Percentiles rank a stretch among this genome's conserved stretches.
phyloP scores from a whole-genome alignment of 2,113 vertebrate genomes.

The Himantopus leucocephalus region DNA sequence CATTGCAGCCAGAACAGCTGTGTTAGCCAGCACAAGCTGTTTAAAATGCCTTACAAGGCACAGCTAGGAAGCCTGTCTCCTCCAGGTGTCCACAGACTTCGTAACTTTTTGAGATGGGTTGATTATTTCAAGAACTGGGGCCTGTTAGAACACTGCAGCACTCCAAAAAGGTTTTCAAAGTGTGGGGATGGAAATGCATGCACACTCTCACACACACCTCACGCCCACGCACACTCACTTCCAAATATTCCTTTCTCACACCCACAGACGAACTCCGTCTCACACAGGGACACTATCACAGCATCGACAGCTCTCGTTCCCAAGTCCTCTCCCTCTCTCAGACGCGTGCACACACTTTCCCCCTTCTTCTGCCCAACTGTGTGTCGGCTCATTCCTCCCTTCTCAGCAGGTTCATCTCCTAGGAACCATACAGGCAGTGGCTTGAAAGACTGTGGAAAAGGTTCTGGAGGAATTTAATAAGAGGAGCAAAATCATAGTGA shows the following conservation, averaged over 20 bases:
- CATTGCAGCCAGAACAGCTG: background rate
- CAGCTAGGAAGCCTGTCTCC: background rate
- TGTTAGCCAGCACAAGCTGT: accelerated
- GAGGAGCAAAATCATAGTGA: background rate
- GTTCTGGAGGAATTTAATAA: background rate
- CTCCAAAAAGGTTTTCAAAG: background rate
- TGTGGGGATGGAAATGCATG: slow-evolving; percentile 24
- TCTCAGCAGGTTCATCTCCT: background rate
- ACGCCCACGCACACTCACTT: background rate
- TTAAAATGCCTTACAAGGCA: accelerated
- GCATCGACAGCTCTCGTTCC: background rate
- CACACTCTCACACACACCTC: slow-evolving; percentile 54
- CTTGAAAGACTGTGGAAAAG: background rate
- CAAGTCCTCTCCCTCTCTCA: background rate
- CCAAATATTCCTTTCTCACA: slow-evolving; percentile 42
- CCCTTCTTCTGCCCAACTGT: background rate
- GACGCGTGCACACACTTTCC: background rate
- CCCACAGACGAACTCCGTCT: background rate
- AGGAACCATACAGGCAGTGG: background rate
- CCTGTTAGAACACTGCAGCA: background rate
- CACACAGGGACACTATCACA: background rate
- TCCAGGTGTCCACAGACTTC: background rate
- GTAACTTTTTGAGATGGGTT: background rate
- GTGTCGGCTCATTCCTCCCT: accelerated
- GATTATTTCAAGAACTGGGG: background rate